These are phyloP conservation scores for Poeciliopsis gracilis DNA, from an alignment of 2,797 vertebrate species.

Conservation along the genomic window DNA sequence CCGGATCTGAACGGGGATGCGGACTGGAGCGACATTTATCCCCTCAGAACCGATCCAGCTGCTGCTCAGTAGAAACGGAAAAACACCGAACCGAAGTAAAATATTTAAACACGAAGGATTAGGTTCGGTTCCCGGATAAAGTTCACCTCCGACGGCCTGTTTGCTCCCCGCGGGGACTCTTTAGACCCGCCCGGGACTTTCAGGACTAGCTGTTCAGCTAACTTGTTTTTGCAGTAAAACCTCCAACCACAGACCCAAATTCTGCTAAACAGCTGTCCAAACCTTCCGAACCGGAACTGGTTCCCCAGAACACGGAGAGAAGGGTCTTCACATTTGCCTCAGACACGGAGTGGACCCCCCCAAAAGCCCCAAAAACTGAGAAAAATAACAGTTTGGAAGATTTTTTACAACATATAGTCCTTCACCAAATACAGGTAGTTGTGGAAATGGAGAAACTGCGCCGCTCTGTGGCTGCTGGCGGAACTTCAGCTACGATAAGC, in stretches of 20 bases:
- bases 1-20: conserved; percentile 11
- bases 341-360: background rate
- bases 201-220: conserved; percentile 70
- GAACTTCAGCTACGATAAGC: conserved; percentile 28
- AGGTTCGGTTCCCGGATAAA: background rate
- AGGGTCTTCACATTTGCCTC: conserved; percentile 11
- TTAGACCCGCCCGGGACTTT: conserved; percentile 59
- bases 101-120: conserved; percentile 4
- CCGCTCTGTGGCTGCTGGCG: conserved; percentile 43
- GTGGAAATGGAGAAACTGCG: conserved; percentile 65
- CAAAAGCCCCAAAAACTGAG: background rate
- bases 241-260: conserved; percentile 52
- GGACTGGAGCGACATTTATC: conserved; percentile 13
- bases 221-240: conserved; percentile 57
- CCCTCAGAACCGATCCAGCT: conserved; percentile 31
- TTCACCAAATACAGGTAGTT: conserved; percentile 71
- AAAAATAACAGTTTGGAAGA: conserved; percentile 74
- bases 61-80: conserved; percentile 11
- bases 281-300: conserved; percentile 6
- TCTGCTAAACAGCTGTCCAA: conserved; percentile 36
- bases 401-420: conserved; percentile 82
- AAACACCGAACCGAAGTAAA: conserved; percentile 33
- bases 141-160: background rate
- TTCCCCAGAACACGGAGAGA: conserved; percentile 11
- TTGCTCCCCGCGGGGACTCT: conserved; percentile 7